These are phyloP conservation scores for Phalacrocorax aristotelis DNA, from an alignment of 2,113 vertebrate species.

Conservation along the genomic window DNA sequence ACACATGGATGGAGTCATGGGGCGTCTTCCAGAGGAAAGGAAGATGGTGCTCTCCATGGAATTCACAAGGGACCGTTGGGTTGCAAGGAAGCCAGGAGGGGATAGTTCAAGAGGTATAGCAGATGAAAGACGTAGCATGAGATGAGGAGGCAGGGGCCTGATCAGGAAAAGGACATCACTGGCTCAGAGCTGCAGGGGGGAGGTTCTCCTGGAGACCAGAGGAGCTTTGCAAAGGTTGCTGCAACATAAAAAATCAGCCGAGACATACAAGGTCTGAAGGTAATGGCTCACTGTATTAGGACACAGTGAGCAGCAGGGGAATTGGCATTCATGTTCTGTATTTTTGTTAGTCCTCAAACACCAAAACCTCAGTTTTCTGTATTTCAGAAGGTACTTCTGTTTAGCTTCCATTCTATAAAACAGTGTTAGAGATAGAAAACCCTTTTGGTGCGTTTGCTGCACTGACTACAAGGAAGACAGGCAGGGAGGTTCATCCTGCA, in stretches of 20 bases:
- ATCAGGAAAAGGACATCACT: not conserved
- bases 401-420: not conserved
- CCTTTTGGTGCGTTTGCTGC: not conserved
- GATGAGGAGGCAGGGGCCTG: not conserved
- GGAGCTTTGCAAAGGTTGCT: not conserved
- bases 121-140: not conserved
- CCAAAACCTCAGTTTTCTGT: not conserved
- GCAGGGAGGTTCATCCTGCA: not conserved
- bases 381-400: not conserved
- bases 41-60: not conserved
- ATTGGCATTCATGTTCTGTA: not conserved
- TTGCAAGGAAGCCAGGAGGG: not conserved
- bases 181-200: not conserved
- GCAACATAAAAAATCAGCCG: not conserved
- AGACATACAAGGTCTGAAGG: not conserved
- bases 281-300: not conserved
- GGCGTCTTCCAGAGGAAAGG: not conserved
- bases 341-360: not conserved
- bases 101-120: not conserved
- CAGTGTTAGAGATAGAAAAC: not conserved
- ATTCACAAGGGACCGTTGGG: rapidly evolving
- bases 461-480: not conserved
- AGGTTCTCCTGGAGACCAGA: not conserved
- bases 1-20: not conserved
- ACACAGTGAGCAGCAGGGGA: not conserved